Evolutionary conservation across 2,797 vertebrate species (phyloP), one percentile per base, ranked within the genome.

Genomic region (Phalloptychus januarius): DNA sequence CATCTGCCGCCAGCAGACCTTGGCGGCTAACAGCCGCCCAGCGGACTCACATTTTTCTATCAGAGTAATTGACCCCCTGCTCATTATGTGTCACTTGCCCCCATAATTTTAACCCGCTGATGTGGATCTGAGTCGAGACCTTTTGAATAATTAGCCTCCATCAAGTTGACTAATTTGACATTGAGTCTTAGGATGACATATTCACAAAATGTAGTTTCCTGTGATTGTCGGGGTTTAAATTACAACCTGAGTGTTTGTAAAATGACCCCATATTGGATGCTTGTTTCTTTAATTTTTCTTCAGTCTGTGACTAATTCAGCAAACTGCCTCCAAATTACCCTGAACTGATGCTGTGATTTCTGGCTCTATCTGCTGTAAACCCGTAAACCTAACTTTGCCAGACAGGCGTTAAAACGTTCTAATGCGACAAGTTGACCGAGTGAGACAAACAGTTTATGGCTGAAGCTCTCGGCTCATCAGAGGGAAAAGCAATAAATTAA

Each of bases 41-140:
- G 67, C 23, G 7, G 65, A 69, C 38, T 23, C 23, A 69, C 38
- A 42, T 15, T 42, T 69, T 69, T 69, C 65, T 42, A 5, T 69
- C 65, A 69, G 23, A 42, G 38, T 69, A 69, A 69, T 42, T 69
- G 65, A 67, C 63, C 40, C 23, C 12, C 23, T 28, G 5, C 40
- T 70, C 40, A 70, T 70, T 44, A 70, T 28, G 8, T 70, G 40
- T 70, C 38, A 69, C 20, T 42, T 40, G 6, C 25, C 23, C 40
- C 25, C 67, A 1, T 70, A 15, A 70, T 70, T 44, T 70, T 70
- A 70, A 25, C 7, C 12, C 2, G 0, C 25, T 70, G 67, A 40
- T n/a, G 63, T 67, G 63, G 63, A 67, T 36, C 63, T 12, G 63
- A n/a, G 40, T 45, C 6, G n/a, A 70, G 40, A 70, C 67, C 67